Conservation (phyloP, 2,797 vertebrate species). For the Ispidina lecontei region DNA sequence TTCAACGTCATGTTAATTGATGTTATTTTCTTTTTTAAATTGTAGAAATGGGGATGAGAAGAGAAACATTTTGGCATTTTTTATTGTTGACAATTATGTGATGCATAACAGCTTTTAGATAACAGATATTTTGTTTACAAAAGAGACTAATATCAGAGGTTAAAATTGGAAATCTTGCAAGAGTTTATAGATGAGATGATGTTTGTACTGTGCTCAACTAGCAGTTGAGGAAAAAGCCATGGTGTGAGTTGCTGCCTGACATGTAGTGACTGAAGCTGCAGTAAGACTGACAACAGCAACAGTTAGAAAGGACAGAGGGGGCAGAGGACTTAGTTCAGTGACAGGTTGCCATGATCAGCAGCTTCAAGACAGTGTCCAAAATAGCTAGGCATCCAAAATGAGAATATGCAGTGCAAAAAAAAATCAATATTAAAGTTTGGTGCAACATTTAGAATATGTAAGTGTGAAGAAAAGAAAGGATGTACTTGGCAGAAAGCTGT, state of each 20-base stretch:
- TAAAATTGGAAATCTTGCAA: not conserved
- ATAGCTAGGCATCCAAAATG: not conserved
- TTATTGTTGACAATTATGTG: not conserved
- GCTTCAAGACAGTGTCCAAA: not conserved
- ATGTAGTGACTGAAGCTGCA: not conserved
- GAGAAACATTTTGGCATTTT: not conserved
- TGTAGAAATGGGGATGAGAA: not conserved
- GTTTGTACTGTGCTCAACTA: not conserved
- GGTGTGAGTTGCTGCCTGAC: not conserved
- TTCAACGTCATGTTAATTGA: not conserved
- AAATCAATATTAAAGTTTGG: not conserved
- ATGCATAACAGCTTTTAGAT: not conserved
- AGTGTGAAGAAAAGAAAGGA: not conserved
- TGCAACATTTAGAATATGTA: not conserved
- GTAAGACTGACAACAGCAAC: not conserved
- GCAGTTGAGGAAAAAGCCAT: not conserved
- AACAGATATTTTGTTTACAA: not conserved
- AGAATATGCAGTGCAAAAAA: not conserved
- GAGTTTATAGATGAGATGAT: not conserved
- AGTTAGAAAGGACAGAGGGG: not conserved
- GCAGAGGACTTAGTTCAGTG: not conserved
- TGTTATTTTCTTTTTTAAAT: not conserved
- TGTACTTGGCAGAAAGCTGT: not conserved
- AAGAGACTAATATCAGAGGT: not conserved
- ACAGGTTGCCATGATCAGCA: not conserved